Percentiles rank a stretch among this genome's conserved stretches.
These are phyloP conservation scores for Petrolisthes cinctipes DNA, from an alignment of 2,888 invertebrate species.

Conservation along the genomic window DNA sequence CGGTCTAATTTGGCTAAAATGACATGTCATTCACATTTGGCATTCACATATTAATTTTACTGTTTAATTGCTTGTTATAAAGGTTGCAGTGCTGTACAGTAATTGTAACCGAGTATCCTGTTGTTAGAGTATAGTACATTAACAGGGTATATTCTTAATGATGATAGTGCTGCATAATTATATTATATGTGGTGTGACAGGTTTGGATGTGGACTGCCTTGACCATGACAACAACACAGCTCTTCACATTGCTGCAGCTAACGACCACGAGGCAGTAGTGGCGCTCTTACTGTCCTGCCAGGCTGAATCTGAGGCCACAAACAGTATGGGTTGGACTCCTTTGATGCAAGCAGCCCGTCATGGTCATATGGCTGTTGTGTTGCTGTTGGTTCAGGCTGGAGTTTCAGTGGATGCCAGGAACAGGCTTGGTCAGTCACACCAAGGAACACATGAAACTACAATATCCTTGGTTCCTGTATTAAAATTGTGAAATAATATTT, in stretches of 20 bases:
- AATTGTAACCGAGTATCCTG: too few relatives aligned
- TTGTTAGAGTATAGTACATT: not conserved
- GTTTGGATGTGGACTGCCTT: slow-evolving; percentile 49
- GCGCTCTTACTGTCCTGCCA: slow-evolving; percentile 70
- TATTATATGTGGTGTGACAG: slow-evolving; percentile 15
- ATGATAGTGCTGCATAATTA: not conserved
- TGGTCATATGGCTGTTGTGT: slow-evolving; percentile 70
- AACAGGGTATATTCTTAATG: not conserved
- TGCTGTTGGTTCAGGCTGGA: slow-evolving; percentile 69
- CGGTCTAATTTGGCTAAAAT: too few relatives aligned
- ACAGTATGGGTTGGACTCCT: slow-evolving; percentile 71
- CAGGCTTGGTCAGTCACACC: slow-evolving; percentile 67
- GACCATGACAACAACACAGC: slow-evolving; percentile 69
- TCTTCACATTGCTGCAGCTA: slow-evolving; percentile 70
- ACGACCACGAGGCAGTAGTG: slow-evolving; percentile 70
- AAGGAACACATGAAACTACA: too few relatives aligned
- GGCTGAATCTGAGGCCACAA: slow-evolving; percentile 69
- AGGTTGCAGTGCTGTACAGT: too few relatives aligned
- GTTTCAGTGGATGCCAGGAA: slow-evolving; percentile 69
- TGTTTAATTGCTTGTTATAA: too few relatives aligned
- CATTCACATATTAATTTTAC: too few relatives aligned
- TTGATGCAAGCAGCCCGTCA: slow-evolving; percentile 71
- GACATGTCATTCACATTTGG: too few relatives aligned
- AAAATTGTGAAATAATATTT: too few relatives aligned
- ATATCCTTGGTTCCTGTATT: too few relatives aligned